Percentiles rank a stretch among this genome's conserved stretches.
phyloP scores from a whole-genome alignment of 2,797 vertebrate species.

The Eremophila alpestris region DNA sequence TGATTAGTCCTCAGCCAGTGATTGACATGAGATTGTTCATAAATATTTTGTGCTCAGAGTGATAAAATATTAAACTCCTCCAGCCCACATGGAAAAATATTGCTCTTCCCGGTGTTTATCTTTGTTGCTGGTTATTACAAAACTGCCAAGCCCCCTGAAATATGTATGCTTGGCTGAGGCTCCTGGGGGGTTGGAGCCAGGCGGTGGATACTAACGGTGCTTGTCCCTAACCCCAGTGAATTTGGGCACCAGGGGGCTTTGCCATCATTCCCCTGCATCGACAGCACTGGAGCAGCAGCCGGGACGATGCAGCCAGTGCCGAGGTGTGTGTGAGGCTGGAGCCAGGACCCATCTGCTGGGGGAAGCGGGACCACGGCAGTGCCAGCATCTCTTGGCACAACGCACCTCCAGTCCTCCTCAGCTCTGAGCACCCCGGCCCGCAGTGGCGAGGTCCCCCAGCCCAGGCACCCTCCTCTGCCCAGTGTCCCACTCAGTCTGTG shows the following conservation, averaged over 20 bases:
- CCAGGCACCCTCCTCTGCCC: neutral
- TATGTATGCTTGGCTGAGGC: slow-evolving; percentile 52
- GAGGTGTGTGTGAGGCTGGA: fast-evolving
- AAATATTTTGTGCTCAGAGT: slow-evolving; percentile 69
- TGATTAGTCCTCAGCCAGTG: slow-evolving; percentile 41
- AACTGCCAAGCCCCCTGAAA: slow-evolving; percentile 64
- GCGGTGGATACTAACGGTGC: neutral
- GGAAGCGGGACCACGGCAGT: neutral
- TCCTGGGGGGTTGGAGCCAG: neutral
- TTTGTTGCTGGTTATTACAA: slow-evolving; percentile 65
- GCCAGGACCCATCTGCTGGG: neutral
- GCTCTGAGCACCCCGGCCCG: fast-evolving
- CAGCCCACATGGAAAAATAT: slow-evolving; percentile 67
- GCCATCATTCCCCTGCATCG: neutral
- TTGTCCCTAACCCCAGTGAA: neutral
- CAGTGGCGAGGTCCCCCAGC: fast-evolving
- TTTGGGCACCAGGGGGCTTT: neutral
- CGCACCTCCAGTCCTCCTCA: fast-evolving
- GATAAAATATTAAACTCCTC: slow-evolving; percentile 74
- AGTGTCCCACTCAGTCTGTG: fast-evolving
- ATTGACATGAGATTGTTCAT: slow-evolving; percentile 63
- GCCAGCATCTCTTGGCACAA: neutral
- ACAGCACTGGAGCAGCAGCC: neutral
- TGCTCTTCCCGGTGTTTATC: slow-evolving; percentile 62
- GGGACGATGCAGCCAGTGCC: fast-evolving